Conservation (phyloP, 2,113 vertebrate genomes). For the Sakesphorus luctuosus region DNA sequence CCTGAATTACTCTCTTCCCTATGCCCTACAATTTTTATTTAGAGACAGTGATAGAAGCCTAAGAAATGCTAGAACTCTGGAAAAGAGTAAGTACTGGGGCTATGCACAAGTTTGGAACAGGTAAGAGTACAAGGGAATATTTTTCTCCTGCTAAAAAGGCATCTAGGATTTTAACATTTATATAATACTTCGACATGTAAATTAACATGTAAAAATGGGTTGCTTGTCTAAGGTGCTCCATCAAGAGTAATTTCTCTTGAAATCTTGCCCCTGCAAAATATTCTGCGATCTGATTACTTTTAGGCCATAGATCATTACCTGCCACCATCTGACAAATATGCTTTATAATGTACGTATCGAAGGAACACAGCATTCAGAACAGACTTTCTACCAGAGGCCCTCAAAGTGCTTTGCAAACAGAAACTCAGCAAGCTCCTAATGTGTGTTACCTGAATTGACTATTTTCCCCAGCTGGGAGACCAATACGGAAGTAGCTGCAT, state of each 20-base stretch:
- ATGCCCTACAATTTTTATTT: not conserved
- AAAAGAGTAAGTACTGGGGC: not conserved
- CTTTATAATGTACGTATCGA: not conserved
- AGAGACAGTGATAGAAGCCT: not conserved
- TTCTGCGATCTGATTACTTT: not conserved
- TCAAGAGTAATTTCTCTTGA: not conserved
- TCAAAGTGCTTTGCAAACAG: not conserved
- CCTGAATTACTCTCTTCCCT: not conserved
- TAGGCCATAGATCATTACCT: not conserved
- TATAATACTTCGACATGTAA: not conserved
- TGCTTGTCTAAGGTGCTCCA: conserved; percentile 3
- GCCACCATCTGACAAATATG: not conserved
- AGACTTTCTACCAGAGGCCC: not conserved
- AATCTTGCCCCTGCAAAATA: not conserved
- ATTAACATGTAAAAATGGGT: conserved; percentile 19
- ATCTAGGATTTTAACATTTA: not conserved
- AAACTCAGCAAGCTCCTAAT: not conserved
- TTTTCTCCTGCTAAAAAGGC: not conserved
- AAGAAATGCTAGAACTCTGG: not conserved
- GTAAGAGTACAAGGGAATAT: not conserved
- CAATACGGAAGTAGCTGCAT: not conserved
- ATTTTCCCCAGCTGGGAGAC: not conserved
- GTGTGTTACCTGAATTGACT: not conserved
- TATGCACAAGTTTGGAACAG: not conserved
- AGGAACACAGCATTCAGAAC: not conserved